Evolutionary conservation across 1,140 invertebrate species (phyloP).

Genomic region (Nomia melanderi): DNA sequence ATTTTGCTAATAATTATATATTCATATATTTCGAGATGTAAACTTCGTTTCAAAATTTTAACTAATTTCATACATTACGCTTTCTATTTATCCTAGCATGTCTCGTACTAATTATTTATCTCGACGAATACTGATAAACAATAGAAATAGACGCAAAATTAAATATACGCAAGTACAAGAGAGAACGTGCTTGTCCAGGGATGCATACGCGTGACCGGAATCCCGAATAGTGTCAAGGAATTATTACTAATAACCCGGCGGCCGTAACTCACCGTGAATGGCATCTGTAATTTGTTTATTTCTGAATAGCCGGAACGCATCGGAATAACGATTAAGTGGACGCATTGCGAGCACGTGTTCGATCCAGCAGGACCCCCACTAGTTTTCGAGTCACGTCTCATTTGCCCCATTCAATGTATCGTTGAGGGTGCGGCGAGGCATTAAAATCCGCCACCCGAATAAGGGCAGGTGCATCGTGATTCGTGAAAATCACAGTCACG

Average conservation of each 20-base stretch:
- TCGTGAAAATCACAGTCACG: slow-evolving; percentile 45
- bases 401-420: slow-evolving; percentile 50
- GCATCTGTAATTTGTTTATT: slow-evolving; percentile 35
- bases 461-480: slow-evolving; percentile 60
- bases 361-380: slow-evolving; percentile 22
- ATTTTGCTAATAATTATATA: too few species aligned
- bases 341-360: slow-evolving; percentile 49
- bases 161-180: too few species aligned
- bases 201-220: too few species aligned
- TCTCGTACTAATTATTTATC: too few species aligned
- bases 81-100: too few species aligned
- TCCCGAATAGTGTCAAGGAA: too few species aligned
- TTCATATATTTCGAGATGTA: too few species aligned
- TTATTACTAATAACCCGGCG: not conserved
- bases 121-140: too few species aligned
- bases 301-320: slow-evolving; percentile 28
- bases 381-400: slow-evolving; percentile 59
- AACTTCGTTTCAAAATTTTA: too few species aligned
- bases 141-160: too few species aligned
- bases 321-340: slow-evolving; percentile 40
- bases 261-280: not conserved
- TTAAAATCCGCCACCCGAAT: slow-evolving; percentile 41
- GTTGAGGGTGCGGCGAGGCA: slow-evolving; percentile 22
- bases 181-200: too few species aligned
- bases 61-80: too few species aligned